Base-by-base conservation (phyloP, 2,888 invertebrate species). In the Molorchus minor region DNA sequence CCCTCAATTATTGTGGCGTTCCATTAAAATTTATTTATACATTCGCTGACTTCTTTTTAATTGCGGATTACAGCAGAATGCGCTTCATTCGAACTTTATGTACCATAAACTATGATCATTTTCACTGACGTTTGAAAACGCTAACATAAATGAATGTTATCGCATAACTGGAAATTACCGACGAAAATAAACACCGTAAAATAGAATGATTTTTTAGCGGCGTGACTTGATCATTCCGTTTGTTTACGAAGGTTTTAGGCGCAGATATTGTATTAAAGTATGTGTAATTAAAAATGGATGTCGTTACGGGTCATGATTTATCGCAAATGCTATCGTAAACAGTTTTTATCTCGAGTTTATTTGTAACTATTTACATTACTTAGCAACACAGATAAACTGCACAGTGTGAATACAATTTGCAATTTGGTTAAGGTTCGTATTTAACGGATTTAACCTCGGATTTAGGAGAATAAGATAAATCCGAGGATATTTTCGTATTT, bases 11-110 rank as follows among this genome's bases (percentile, higher is more conserved):
- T 41, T 41, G 21, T 41, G 41, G 41, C 41, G 20, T 41, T 41
- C 21, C 21, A 41, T 41, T 41, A 41, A 41, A 41, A 41, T 41
- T 41, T 41, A 41, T 41, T 21, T 41, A 41, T 41, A 41, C 21
- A 20, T 16, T 19, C 3, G 20, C 41, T 41, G 20, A 41, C 20
- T 41, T 41, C 41, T 20, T 41, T 40, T 41, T 41, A 41, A 41
- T 41, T 21, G 19, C 41, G 20, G 20, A 41, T 41, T 41, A 41
- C 21, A 20, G n/a, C 20, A 21, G 10, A 20, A 13, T 21, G 12
- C 19, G 13, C 2, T 21, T 21, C 20, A 21, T n/a, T 20, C 20
- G 41, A 19, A 33, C 12, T 41, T 41, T 41, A 41, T 33, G 33
- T 33, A 33, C 33, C 33, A 41, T 41, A 41, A 41, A 41, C n/a